These are phyloP conservation scores for Microcebus murinus DNA, from an alignment of 2,113 vertebrate genomes.

Conservation along the genomic window DNA sequence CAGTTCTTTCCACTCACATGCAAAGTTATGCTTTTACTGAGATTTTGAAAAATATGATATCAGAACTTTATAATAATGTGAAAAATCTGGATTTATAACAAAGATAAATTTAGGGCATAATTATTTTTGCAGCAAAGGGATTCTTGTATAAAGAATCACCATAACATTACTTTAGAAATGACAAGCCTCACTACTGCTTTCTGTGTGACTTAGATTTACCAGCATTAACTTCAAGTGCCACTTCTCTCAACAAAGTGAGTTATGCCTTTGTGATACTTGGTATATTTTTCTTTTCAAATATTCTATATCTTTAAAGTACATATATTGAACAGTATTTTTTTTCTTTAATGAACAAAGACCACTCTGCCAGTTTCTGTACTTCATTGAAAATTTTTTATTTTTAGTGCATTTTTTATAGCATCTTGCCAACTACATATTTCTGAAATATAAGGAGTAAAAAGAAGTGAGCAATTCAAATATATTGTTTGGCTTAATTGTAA, in stretches of 20 bases:
- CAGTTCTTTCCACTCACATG: background rate
- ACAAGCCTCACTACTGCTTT: background rate
- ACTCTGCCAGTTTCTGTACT: background rate
- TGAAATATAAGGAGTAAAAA: background rate
- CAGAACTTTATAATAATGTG: background rate
- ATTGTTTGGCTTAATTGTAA: background rate
- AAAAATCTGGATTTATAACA: constrained; percentile 12
- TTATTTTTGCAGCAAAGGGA: constrained; percentile 31
- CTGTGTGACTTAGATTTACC: background rate
- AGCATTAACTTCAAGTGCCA: background rate
- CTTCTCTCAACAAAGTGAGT: background rate
- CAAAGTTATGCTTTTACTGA: background rate
- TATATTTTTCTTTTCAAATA: background rate
- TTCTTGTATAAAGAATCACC: background rate
- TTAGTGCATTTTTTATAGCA: background rate
- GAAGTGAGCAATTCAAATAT: background rate
- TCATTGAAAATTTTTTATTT: constrained; percentile 65
- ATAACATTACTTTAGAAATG: background rate
- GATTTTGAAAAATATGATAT: constrained; percentile 24
- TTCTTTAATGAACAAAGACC: constrained; percentile 14
- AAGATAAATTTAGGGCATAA: background rate
- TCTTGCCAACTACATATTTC: background rate
- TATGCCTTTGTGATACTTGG: background rate
- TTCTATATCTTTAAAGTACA: background rate
- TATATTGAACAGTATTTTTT: background rate